These are phyloP conservation scores for Rhodophaea formosa DNA, from an alignment of 2,888 invertebrate genomes.

Conservation along the genomic window DNA sequence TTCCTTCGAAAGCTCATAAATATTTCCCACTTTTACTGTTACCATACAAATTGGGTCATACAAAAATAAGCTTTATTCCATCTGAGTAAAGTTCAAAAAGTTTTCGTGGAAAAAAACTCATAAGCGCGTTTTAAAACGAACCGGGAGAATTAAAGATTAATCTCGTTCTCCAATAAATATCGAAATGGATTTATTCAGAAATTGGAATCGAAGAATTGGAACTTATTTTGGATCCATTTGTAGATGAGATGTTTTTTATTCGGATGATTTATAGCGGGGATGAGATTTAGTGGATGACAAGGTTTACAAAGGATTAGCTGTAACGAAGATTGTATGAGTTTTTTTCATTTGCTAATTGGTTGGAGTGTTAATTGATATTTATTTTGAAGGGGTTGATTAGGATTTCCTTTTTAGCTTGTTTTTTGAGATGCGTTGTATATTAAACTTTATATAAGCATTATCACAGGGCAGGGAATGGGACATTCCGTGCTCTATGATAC, in stretches of 20 bases:
- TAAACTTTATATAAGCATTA: too few species aligned
- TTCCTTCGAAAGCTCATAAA: constrained; percentile 80
- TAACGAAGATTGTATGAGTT: constrained; percentile 40
- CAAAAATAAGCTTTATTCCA: constrained; percentile 38
- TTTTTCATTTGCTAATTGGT: constrained; percentile 37
- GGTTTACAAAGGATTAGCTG: constrained; percentile 31
- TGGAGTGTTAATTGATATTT: constrained; percentile 26
- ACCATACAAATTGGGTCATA: constrained; percentile 34
- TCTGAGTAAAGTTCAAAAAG: constrained; percentile 37
- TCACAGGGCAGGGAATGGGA: too few species aligned
- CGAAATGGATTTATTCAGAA: constrained; percentile 69
- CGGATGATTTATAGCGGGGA: constrained; percentile 48
- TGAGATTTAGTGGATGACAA: constrained; percentile 34
- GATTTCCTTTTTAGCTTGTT: constrained; percentile 8
- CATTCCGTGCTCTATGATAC: too few species aligned
- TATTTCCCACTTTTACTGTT: constrained; percentile 77
- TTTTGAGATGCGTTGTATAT: background rate
- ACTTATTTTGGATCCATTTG: constrained; percentile 75
- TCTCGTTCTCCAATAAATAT: constrained; percentile 77
- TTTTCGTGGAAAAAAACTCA: constrained; percentile 40
- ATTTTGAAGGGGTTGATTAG: constrained; percentile 3
- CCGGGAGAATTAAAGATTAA: constrained; percentile 76
- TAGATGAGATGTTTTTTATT: constrained; percentile 72
- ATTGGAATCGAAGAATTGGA: constrained; percentile 77
- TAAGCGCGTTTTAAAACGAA: constrained; percentile 74